These are phyloP conservation scores for Panorpa germanica DNA, from an alignment of 2,888 invertebrate species.

Conservation along the genomic window DNA sequence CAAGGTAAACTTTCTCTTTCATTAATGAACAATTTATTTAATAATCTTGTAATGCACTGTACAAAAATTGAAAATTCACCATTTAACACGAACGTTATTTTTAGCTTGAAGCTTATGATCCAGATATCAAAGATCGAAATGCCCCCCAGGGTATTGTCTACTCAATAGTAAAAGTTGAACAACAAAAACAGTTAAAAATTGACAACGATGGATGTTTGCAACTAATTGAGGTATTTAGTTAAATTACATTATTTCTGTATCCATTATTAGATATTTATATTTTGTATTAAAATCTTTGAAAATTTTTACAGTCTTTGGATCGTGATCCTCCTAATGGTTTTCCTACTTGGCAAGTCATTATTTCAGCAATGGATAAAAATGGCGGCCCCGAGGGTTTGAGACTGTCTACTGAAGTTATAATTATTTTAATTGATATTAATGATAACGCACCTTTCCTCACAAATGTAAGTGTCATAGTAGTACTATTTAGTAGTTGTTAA, in stretches of 20 bases:
- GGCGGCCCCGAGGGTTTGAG: conserved; percentile 40
- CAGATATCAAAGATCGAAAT: conserved; percentile 59
- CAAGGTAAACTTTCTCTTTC: conserved; percentile 24
- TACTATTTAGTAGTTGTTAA: conserved; percentile 10
- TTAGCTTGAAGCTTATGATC: conserved; percentile 50
- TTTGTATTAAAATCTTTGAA: too few relatives aligned
- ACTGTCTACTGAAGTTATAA: conserved; percentile 45
- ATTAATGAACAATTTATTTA: conserved; percentile 7
- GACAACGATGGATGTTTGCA: conserved; percentile 57
- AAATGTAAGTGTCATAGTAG: conserved; percentile 31
- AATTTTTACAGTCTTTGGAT: conserved; percentile 46
- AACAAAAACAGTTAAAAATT: conserved; percentile 49
- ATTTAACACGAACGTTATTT: neutral
- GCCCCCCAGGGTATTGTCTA: conserved; percentile 65
- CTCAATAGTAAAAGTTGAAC: conserved; percentile 50
- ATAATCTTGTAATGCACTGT: conserved; percentile 1
- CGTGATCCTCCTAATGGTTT: conserved; percentile 78
- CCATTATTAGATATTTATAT: conserved; percentile 7
- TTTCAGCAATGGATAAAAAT: conserved; percentile 60
- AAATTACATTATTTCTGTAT: conserved; percentile 5
- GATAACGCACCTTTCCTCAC: conserved; percentile 84
- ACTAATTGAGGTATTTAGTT: conserved; percentile 32
- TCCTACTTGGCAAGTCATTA: conserved; percentile 54
- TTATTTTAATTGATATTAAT: conserved; percentile 65
- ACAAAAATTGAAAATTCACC: conserved; percentile 3